phyloP scores from a whole-genome alignment of 2,888 invertebrate genomes.

The Cerastis leucographa region DNA sequence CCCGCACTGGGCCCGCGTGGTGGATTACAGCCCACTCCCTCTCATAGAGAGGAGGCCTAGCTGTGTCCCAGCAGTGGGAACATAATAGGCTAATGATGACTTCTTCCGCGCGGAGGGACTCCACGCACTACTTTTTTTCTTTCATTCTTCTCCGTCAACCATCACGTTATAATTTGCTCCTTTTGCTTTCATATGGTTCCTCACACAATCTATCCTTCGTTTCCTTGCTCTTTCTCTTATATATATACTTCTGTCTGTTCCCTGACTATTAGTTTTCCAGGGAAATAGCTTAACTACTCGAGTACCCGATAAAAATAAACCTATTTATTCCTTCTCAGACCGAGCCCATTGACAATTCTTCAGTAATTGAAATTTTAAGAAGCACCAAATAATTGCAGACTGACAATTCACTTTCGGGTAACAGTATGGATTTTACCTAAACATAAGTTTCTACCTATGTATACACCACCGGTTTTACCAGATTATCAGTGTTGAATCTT shows the following conservation, averaged over 20 bases:
- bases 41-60: too few relatives aligned
- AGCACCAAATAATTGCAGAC: not conserved
- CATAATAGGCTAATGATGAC: too few relatives aligned
- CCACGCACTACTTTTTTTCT: too few relatives aligned
- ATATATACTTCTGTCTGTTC: not conserved
- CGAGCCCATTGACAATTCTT: not conserved
- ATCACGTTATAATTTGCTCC: too few relatives aligned
- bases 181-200: too few relatives aligned
- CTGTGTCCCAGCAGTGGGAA: too few relatives aligned
- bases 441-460: not conserved
- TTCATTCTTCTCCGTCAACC: too few relatives aligned
- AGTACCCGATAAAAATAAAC: not conserved
- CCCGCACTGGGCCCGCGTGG: too few relatives aligned
- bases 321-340: not conserved
- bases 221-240: too few relatives aligned
- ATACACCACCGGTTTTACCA: conserved; percentile 6
- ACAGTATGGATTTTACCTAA: not conserved
- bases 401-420: not conserved
- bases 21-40: too few relatives aligned
- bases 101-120: too few relatives aligned
- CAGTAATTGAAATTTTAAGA: not conserved
- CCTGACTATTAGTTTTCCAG: not conserved
- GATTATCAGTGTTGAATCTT: conserved; percentile 24
- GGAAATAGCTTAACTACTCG: not conserved
- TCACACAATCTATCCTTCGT: too few relatives aligned